Conservation (phyloP, 2,113 vertebrate species). For the Passer domesticus region DNA sequence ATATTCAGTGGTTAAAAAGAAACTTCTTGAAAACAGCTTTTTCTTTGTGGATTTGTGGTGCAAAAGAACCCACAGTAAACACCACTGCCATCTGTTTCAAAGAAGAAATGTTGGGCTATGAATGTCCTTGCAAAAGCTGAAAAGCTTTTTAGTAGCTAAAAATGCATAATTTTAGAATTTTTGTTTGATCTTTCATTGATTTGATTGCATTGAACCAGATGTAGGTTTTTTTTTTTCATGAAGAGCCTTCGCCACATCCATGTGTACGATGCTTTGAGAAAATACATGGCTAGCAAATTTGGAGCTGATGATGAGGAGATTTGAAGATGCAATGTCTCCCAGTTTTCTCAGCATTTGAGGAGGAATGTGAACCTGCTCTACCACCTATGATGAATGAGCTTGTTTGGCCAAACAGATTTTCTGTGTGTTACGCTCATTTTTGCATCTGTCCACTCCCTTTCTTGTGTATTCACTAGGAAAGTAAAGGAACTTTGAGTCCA, state of each 20-base stretch:
- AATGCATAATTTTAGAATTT: conserved; percentile 43
- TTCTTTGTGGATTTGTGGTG: conserved; percentile 17
- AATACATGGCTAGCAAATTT: conserved; percentile 27
- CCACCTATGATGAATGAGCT: neutral
- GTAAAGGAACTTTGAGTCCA: neutral
- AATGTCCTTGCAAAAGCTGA: conserved; percentile 33
- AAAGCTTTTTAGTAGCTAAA: conserved; percentile 60
- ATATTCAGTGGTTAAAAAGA: conserved; percentile 13
- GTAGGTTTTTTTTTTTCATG: neutral
- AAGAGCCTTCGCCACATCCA: conserved; percentile 15
- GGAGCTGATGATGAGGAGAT: neutral
- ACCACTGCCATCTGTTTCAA: conserved; percentile 65
- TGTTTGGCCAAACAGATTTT: neutral
- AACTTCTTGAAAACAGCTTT: conserved; percentile 42
- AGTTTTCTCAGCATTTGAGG: neutral
- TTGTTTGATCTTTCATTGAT: conserved; percentile 49
- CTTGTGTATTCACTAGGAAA: neutral
- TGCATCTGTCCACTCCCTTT: neutral
- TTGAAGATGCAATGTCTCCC: neutral
- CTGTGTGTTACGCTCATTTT: neutral
- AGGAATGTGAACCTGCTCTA: neutral
- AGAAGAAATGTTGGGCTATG: conserved; percentile 29
- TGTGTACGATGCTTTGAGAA: conserved; percentile 19
- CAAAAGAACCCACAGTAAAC: conserved; percentile 4
- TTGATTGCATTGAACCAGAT: conserved; percentile 63